Evolutionary conservation across 1,140 invertebrate genomes (phyloP), one percentile per base, ranked within the genome.

Genomic region (Liolophura sinensis): DNA sequence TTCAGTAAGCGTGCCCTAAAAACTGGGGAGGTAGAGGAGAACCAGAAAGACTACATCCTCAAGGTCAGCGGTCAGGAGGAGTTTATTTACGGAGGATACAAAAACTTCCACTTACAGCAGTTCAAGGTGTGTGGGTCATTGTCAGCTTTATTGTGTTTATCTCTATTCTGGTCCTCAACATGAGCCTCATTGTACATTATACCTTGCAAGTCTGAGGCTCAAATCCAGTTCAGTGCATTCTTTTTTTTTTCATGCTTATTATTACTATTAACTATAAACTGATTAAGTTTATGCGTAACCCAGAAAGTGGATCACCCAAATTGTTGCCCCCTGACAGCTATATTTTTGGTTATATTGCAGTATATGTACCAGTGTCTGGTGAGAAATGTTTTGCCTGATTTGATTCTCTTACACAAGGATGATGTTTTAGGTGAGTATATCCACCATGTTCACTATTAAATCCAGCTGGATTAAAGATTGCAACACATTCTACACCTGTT

Each of bases 361-460:
- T 75, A 71, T 67, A 67, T 75, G 46, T 75, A 75, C 59, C 64
- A 69, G 25, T 73, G 73, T 49, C 61, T 75, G 5, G 61, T 70
- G 5, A 75, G 73, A 59, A 71, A 73, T 27, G 67, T 56, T 50
- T 64, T 64, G 9, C 73, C 73, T 20, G 63, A 70, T 56, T 65
- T 75, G 22, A 68, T 61, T 66, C 59, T 75, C 48, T 62, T 64
- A 5, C 40, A 31, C 16, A 51, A 55, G 27, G 31, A 31, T 18
- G 31, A 55, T 54, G 25, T 64, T 46, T 9, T 4, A 16, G 27
- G 62, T 64, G 47, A 56, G 62, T 62, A 56, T 55, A n/a, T n/a
- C n/a, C n/a, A n/a, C n/a, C n/a, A n/a, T n/a, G n/a, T n/a, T n/a
- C n/a, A n/a, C n/a, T n/a, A n/a, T n/a, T n/a, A n/a, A n/a, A n/a